These are phyloP conservation scores for Apodemus agrarius DNA, from an alignment of 2,797 vertebrate species.

Conservation along the genomic window DNA sequence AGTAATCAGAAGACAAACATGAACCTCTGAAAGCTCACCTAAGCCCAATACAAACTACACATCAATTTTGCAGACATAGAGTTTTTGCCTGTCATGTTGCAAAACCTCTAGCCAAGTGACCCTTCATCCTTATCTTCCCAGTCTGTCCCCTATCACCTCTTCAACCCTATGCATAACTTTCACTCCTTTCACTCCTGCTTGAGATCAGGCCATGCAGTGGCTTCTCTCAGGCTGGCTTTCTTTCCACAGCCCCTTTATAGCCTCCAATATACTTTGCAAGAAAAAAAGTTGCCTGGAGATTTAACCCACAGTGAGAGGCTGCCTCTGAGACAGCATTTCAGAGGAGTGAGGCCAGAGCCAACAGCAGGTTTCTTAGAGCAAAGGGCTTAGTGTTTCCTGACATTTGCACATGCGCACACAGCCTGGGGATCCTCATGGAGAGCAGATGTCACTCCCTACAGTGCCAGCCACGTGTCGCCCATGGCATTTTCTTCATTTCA, in stretches of 20 bases:
- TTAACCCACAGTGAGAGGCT: slow-evolving; percentile 65
- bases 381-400: slow-evolving; percentile 63
- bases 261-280: slow-evolving; percentile 83
- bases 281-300: slow-evolving; percentile 78
- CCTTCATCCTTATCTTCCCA: neutral
- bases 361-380: slow-evolving; percentile 17
- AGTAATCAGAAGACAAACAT: slow-evolving; percentile 21
- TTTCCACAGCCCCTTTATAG: slow-evolving; percentile 77
- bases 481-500: slow-evolving; percentile 36
- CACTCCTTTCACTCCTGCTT: slow-evolving; percentile 84
- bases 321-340: slow-evolving; percentile 72
- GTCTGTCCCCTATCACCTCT: slow-evolving; percentile 56
- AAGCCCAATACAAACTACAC: slow-evolving; percentile 36
- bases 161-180: slow-evolving; percentile 72
- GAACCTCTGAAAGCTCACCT: slow-evolving; percentile 43
- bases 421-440: neutral
- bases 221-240: slow-evolving; percentile 84
- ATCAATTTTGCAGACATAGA: neutral
- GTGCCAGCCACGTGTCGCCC: neutral
- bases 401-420: slow-evolving; percentile 14
- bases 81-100: neutral
- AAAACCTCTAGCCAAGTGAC: neutral
- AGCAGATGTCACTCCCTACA: slow-evolving; percentile 55
- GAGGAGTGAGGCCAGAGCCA: slow-evolving; percentile 52
- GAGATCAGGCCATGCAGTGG: slow-evolving; percentile 84